Percentiles rank a stretch among this genome's conserved stretches.
phyloP scores from a whole-genome alignment of 2,888 invertebrate genomes.

The Eupithecia subfuscata region DNA sequence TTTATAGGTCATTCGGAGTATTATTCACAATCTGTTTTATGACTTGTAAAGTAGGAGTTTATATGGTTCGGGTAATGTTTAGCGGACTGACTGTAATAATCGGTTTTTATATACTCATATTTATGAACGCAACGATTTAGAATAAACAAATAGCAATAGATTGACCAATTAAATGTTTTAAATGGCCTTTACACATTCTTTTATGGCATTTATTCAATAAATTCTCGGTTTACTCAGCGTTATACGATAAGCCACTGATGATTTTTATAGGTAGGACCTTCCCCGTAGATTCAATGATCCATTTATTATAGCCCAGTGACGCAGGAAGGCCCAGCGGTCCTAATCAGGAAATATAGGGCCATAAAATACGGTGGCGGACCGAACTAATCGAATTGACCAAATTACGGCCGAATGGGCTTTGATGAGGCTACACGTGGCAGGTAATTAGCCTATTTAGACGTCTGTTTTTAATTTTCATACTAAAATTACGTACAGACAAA shows the following conservation, averaged over 20 bases:
- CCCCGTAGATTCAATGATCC: conserved; percentile 40
- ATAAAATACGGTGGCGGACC: conserved; percentile 73
- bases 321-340: conserved; percentile 60
- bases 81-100: conserved; percentile 30
- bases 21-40: conserved; percentile 51
- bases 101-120: neutral
- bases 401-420: conserved; percentile 60
- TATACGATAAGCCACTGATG: neutral
- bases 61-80: conserved; percentile 39
- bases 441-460: conserved; percentile 43
- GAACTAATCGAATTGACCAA: conserved; percentile 78
- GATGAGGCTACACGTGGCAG: conserved; percentile 42
- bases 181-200: neutral
- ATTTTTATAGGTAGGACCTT: conserved; percentile 34
- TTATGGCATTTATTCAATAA: neutral
- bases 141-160: neutral
- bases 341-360: conserved; percentile 82
- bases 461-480: neutral
- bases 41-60: conserved; percentile 47
- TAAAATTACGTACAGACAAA: neutral
- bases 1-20: conserved; percentile 50
- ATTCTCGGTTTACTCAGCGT: neutral
- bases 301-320: conserved; percentile 45
- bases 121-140: neutral
- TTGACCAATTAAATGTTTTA: neutral